Evolutionary conservation across 2,888 invertebrate genomes (phyloP), one percentile per base, ranked within the genome.

Genomic region (Apantesis nais): DNA sequence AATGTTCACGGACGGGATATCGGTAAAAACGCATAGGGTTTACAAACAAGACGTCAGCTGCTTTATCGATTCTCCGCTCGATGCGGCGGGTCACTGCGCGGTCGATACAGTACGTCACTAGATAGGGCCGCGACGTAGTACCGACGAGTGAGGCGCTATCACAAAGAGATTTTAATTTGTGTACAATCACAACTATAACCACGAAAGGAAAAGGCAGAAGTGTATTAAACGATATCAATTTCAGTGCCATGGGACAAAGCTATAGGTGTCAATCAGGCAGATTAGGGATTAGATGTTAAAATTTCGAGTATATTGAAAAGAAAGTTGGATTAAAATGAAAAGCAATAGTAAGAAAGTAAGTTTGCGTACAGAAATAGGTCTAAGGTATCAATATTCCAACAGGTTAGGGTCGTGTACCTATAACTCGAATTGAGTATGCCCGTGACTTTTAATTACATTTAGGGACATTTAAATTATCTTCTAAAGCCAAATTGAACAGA

Each of bases 1-100:
- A 65, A 65, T 39, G n/a, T 62, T 25, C 48, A 31, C 41, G 74
- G 63, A 73, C 37, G 73, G 67, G 74, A 55, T 75, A 78, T 81
- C 81, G 80, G 74, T 79, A 79, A 81, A 78, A 81, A 75, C 75
- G 78, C 74, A 74, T 76, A 72, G 61, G 77, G 81, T 83, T 80
- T 81, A 83, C 79, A 84, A 83, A 83, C 83, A 84, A 68, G 22
- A 63, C 80, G 80, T 83, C 84, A 84, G 87, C 86, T 87, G 63
- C 66, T 71, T 68, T 78, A 86, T 86, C 86, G 86, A 86, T 86
- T 85, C 67, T 73, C 69, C 68, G 74, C 73, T 87, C 86, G 85
- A 86, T 85, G 80, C 74, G 81, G 74, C 75, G 72, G 81, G 78
- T 76, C 80, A 77, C 72, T 67, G 70, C 75, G 62, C 77, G 74